phyloP scores from a whole-genome alignment of 1,140 invertebrate genomes.

The Rhagoletis zephyria region DNA sequence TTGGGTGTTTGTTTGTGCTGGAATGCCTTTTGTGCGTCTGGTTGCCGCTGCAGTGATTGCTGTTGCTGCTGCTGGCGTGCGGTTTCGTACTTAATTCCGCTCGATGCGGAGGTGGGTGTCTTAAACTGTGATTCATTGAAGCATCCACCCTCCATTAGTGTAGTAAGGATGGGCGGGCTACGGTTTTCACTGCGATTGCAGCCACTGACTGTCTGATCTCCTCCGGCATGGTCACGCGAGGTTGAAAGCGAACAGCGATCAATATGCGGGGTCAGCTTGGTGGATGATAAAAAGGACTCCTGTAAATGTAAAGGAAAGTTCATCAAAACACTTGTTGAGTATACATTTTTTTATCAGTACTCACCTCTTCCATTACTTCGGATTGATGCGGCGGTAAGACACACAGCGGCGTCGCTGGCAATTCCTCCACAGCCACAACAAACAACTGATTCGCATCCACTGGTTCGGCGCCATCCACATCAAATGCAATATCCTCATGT shows the following conservation, averaged over 20 bases:
- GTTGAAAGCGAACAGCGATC: slow-evolving; percentile 63
- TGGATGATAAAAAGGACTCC: slow-evolving; percentile 59
- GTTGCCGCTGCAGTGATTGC: background rate
- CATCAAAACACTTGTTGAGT: background rate
- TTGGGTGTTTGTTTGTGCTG: slow-evolving; percentile 59
- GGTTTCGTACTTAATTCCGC: slow-evolving; percentile 49
- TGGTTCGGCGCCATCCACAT: background rate
- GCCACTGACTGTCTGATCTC: background rate
- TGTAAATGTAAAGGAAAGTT: slow-evolving; percentile 27
- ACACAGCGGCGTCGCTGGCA: background rate
- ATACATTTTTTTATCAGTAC: background rate
- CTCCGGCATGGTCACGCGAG: background rate
- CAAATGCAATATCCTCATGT: background rate
- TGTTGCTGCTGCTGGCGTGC: slow-evolving; percentile 53
- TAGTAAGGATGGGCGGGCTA: slow-evolving; percentile 5
- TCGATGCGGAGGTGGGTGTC: background rate
- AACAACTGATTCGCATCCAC: background rate
- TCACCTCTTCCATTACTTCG: slow-evolving; percentile 50
- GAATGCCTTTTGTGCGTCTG: slow-evolving; percentile 24
- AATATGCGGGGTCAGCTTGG: slow-evolving; percentile 67
- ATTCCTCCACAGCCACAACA: background rate
- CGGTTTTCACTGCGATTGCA: background rate
- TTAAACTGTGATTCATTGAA: slow-evolving; percentile 39
- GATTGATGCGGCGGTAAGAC: background rate
- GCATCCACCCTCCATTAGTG: slow-evolving; percentile 47